A percentile compares a stretch with the other conserved stretches of the same genome.
These are phyloP conservation scores for Hydropsyche tenuis DNA, from an alignment of 1,140 invertebrate species.

Conservation along the genomic window DNA sequence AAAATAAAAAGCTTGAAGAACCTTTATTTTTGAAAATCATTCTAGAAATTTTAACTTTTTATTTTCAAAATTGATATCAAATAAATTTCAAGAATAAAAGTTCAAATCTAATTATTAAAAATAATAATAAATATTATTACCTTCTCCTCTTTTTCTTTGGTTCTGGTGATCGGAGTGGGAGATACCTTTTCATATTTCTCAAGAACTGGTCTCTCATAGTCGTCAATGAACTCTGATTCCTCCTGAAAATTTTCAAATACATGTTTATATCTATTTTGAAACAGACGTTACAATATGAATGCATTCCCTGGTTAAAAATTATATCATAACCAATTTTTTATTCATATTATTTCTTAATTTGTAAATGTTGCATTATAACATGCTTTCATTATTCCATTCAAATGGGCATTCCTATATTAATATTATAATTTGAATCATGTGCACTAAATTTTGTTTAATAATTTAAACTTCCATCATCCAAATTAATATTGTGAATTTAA, in stretches of 20 bases:
- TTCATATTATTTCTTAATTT: neutral
- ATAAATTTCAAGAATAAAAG: no score
- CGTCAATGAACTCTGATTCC: constrained; percentile 62
- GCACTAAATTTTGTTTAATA: no score
- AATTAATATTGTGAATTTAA: no score
- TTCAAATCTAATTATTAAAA: no score
- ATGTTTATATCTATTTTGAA: neutral
- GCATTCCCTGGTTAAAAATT: neutral
- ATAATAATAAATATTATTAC: constrained; percentile 47
- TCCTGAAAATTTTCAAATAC: constrained; percentile 49
- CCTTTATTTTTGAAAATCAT: no score
- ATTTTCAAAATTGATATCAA: no score
- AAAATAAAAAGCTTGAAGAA: no score
- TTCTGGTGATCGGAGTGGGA: constrained; percentile 54
- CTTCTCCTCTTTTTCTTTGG: constrained; percentile 57
- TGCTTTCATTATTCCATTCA: neutral
- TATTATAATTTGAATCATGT: no score
- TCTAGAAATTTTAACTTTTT: no score
- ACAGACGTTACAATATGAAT: neutral
- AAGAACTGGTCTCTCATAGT: constrained; percentile 67
- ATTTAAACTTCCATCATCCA: no score
- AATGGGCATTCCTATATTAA: neutral
- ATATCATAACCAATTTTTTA: neutral
- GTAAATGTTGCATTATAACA: no score
- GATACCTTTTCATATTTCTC: constrained; percentile 64